phyloP scores from a whole-genome alignment of 2,113 vertebrate genomes.

The Pollimyrus isidori region DNA sequence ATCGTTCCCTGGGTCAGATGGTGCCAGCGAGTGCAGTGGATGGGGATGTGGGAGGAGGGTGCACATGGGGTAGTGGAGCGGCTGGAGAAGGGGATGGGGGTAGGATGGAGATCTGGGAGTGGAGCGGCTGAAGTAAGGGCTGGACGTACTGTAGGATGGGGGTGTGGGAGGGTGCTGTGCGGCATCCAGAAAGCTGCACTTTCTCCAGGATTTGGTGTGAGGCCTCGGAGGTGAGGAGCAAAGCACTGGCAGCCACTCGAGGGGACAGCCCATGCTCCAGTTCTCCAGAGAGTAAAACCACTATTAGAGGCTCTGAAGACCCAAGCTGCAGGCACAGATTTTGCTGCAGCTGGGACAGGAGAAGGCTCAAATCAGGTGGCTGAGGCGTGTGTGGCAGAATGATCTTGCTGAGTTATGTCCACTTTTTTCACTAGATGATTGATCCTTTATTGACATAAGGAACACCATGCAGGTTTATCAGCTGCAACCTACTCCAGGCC shows the following conservation, averaged over 20 bases:
- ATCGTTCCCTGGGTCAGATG: slow-evolving; percentile 7
- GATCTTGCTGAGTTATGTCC: not conserved
- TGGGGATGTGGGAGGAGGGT: not conserved
- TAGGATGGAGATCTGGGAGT: not conserved
- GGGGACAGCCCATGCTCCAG: not conserved
- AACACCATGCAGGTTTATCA: not conserved
- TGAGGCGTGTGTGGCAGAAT: not conserved
- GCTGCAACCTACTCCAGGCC: not conserved
- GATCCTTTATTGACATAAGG: not conserved
- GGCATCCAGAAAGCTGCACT: not conserved
- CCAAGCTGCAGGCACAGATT: not conserved
- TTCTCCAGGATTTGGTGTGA: not conserved
- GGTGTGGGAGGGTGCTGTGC: not conserved
- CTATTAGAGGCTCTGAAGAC: not conserved
- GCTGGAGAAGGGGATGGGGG: not conserved
- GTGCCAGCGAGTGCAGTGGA: not conserved
- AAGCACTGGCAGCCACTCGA: not conserved
- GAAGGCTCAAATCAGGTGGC: not conserved
- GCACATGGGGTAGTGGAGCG: rapidly evolving
- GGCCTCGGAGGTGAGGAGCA: not conserved
- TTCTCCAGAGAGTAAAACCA: not conserved
- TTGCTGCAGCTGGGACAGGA: not conserved
- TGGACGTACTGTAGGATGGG: not conserved
- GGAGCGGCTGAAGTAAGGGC: too few species aligned
- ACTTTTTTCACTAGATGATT: not conserved